A percentile compares a stretch with the other conserved stretches of the same genome.
Conservation (phyloP, 1,140 invertebrate genomes). For the Acyrthosiphon pisum region DNA sequence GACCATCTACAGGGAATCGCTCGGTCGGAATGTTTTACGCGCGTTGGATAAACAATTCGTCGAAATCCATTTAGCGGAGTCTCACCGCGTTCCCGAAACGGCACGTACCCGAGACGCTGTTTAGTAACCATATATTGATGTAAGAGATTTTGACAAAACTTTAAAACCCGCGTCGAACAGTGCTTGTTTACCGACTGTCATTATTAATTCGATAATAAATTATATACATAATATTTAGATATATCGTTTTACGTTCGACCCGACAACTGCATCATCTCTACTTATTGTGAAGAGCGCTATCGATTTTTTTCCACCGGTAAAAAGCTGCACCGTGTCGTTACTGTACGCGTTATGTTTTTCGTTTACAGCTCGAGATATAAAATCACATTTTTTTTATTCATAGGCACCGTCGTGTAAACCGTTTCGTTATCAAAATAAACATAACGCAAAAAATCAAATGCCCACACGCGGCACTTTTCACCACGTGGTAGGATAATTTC, state of each 20-base stretch:
- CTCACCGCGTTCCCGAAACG: neutral
- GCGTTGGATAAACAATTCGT: conserved; percentile 18
- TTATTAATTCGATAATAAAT: neutral
- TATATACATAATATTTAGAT: neutral
- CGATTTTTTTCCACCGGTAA: no score
- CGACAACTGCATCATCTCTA: neutral
- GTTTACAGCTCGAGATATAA: no score
- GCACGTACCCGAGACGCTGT: neutral
- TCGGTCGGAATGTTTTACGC: neutral
- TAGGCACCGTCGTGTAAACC: no score
- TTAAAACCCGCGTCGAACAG: neutral
- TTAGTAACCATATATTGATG: neutral
- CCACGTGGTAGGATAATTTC: no score
- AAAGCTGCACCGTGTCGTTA: no score
- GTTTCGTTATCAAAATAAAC: no score
- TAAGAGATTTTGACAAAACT: neutral
- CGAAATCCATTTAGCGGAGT: neutral
- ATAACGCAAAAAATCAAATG: no score
- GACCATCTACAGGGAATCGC: neutral
- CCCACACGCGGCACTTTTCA: no score
- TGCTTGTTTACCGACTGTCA: neutral
- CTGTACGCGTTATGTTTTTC: no score
- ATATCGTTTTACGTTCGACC: neutral
- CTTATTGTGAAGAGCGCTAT: no score
- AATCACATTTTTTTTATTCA: no score